Conservation (phyloP, 2,888 invertebrate species). For the Acleris holmiana region DNA sequence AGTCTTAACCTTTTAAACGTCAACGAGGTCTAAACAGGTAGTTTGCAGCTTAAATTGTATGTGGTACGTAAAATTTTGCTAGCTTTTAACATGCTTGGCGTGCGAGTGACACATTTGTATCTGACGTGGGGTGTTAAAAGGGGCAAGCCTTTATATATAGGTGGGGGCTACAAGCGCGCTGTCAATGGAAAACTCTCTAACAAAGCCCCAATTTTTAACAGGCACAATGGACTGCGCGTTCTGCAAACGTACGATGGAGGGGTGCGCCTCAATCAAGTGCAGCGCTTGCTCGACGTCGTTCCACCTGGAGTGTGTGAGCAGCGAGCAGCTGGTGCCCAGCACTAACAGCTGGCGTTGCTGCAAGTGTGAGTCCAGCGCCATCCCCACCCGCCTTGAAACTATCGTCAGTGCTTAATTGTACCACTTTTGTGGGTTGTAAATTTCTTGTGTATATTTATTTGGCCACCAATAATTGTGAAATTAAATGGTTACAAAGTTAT, state of each 20-base stretch:
- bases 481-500: constrained; percentile 18
- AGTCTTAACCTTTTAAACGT: too few relatives aligned
- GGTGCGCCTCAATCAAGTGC: constrained; percentile 71
- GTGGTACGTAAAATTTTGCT: too few relatives aligned
- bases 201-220: background rate
- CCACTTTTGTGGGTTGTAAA: constrained; percentile 37
- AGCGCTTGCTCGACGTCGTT: constrained; percentile 67
- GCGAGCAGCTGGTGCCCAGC: constrained; percentile 58
- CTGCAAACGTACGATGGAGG: constrained; percentile 67
- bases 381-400: constrained; percentile 46
- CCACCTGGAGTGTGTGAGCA: constrained; percentile 69
- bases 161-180: too few relatives aligned
- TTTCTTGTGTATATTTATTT: constrained; percentile 39
- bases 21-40: too few relatives aligned
- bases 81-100: too few relatives aligned
- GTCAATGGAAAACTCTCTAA: too few relatives aligned
- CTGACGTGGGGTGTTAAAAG: too few relatives aligned
- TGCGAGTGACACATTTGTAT: too few relatives aligned
- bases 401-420: constrained; percentile 48
- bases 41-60: too few relatives aligned
- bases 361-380: constrained; percentile 54
- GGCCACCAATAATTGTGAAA: constrained; percentile 20
- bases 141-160: too few relatives aligned
- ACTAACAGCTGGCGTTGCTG: constrained; percentile 68
- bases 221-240: constrained; percentile 64